Percentiles rank a stretch among this genome's conserved stretches.
Conservation (phyloP, 35 echinoderm and acorn worm genomes). For the Apostichopus californicus region DNA sequence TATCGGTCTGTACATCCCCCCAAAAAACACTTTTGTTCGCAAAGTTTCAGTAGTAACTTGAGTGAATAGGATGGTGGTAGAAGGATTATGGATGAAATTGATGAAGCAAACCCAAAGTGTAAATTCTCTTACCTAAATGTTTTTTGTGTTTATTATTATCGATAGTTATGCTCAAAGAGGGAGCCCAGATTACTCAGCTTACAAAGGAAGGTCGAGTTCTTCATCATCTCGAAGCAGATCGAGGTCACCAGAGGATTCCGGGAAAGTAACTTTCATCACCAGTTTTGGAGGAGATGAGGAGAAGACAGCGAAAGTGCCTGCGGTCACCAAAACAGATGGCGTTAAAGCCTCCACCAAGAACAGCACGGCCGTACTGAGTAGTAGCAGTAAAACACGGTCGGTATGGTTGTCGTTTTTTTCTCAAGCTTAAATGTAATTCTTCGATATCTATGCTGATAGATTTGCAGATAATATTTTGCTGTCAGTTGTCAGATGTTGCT, state of each 20-base stretch:
- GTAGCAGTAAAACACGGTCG: slow-evolving; percentile 92
- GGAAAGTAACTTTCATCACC: slow-evolving; percentile 98
- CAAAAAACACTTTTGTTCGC: too few relatives aligned
- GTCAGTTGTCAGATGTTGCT: too few relatives aligned
- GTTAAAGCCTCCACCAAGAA: slow-evolving; percentile 14
- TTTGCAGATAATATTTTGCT: too few relatives aligned
- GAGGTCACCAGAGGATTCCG: slow-evolving; percentile 77
- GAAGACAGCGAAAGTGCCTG: slow-evolving; percentile 27
- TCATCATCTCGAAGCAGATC: slow-evolving; percentile 90
- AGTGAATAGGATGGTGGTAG: too few relatives aligned
- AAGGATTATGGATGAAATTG: too few relatives aligned
- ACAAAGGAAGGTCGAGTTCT: slow-evolving; percentile 49
- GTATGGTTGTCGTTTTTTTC: slow-evolving; percentile 65
- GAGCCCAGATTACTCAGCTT: slow-evolving; percentile 90
- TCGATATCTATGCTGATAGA: neutral
- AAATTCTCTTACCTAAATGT: too few relatives aligned
- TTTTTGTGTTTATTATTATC: neutral
- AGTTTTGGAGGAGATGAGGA: slow-evolving; percentile 93
- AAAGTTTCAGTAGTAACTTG: too few relatives aligned
- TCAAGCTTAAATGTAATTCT: neutral
- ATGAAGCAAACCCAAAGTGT: too few relatives aligned
- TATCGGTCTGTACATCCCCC: too few relatives aligned
- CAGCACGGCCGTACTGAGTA: slow-evolving; percentile 37
- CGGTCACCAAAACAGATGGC: slow-evolving; percentile 1
- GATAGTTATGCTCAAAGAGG: slow-evolving; percentile 88